phyloP scores from a whole-genome alignment of 2,888 invertebrate species.

The Pachycephus smyrnensis region DNA sequence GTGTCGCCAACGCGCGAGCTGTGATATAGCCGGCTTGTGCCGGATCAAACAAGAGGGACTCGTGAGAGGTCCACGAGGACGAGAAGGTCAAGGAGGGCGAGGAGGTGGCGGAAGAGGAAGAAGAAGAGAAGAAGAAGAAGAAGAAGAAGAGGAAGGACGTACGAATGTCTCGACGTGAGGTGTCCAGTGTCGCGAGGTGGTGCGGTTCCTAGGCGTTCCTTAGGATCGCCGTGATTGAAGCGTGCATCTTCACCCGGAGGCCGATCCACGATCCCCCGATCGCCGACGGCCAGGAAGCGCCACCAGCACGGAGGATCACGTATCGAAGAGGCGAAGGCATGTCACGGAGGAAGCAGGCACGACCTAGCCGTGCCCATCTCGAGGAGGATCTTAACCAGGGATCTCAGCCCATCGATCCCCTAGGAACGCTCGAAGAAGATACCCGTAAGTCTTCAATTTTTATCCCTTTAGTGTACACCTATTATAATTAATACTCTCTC shows the following conservation, averaged over 20 bases:
- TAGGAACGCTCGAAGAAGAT: conserved; percentile 51
- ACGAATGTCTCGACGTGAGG: conserved; percentile 28
- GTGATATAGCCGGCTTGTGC: background rate
- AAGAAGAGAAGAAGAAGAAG: conserved; percentile 1
- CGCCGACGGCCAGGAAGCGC: too few relatives aligned
- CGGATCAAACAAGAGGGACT: too few relatives aligned
- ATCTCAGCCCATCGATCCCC: conserved; percentile 55
- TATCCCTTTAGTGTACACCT: background rate
- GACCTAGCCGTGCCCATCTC: conserved; percentile 66
- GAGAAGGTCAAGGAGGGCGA: conserved; percentile 6
- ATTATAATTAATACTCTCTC: too few relatives aligned
- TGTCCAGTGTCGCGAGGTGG: conserved; percentile 5
- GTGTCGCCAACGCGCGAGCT: conserved; percentile 18
- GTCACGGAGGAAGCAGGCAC: conserved; percentile 67
- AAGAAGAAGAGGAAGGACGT: conserved; percentile 1
- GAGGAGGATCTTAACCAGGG: conserved; percentile 65
- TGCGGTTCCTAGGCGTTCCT: conserved; percentile 3
- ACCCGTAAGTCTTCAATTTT: conserved; percentile 50
- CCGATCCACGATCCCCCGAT: conserved; percentile 1
- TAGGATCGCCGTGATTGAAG: conserved; percentile 22
- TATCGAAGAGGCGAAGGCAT: conserved; percentile 51
- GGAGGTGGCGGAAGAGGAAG: background rate
- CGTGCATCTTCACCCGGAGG: conserved; percentile 22
- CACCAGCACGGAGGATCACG: too few relatives aligned
- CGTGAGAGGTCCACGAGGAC: conserved; percentile 6